These are phyloP conservation scores for Trachelus iudaicus DNA, from an alignment of 2,888 invertebrate genomes.

Conservation along the genomic window DNA sequence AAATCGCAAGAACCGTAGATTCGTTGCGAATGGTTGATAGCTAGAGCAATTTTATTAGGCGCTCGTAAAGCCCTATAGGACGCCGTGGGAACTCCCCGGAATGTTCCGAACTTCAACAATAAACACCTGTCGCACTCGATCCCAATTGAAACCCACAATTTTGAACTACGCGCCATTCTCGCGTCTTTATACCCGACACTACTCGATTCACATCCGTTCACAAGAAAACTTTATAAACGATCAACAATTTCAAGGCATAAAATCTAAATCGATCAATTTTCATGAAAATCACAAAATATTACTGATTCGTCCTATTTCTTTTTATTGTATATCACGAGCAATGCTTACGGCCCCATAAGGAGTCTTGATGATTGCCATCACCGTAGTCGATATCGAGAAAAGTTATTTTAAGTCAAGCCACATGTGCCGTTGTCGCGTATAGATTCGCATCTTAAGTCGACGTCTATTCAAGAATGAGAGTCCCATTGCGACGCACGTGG, in stretches of 20 bases:
- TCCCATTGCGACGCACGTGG: too few species aligned
- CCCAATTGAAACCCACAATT: slow-evolving; percentile 18
- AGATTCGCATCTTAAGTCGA: neutral
- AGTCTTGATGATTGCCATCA: neutral
- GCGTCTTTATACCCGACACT: slow-evolving; percentile 1
- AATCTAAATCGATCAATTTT: slow-evolving; percentile 12
- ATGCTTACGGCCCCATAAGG: neutral
- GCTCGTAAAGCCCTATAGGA: too few species aligned
- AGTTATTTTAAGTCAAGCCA: neutral
- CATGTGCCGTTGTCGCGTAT: neutral
- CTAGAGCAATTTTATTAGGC: too few species aligned
- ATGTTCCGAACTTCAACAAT: neutral
- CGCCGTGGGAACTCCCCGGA: too few species aligned
- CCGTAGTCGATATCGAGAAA: neutral
- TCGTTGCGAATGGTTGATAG: too few species aligned
- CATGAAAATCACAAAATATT: slow-evolving; percentile 13
- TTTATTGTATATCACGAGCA: neutral
- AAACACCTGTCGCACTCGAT: slow-evolving; percentile 11
- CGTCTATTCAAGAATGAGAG: too few species aligned
- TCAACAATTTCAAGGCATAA: neutral
- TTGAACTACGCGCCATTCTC: slow-evolving; percentile 7
- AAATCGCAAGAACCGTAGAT: too few species aligned
- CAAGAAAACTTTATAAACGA: slow-evolving; percentile 11
- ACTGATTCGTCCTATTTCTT: neutral
- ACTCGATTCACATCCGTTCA: slow-evolving; percentile 8